Evolutionary conservation across 1,140 invertebrate genomes (phyloP), one percentile per base, ranked within the genome.

Genomic region (Drosophila setifemur): DNA sequence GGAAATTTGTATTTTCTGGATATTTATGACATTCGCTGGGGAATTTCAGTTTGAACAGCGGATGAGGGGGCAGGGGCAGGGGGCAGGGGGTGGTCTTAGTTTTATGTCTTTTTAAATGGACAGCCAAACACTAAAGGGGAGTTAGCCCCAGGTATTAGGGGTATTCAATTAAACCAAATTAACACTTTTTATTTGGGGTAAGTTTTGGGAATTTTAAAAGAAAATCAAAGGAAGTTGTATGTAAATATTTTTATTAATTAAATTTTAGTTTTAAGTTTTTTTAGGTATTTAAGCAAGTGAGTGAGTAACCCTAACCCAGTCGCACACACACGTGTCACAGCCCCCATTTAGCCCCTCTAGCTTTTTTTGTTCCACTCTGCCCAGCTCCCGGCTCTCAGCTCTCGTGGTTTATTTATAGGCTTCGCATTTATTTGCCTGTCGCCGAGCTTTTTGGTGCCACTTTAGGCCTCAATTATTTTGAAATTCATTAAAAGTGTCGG

Each of bases 391-490:
- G 12, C 12, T n/a, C n/a, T n/a, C 33, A 35, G 12, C 16, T 16
- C 45, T 50, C 35, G 25, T 4, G 33, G 31, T 70, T 78, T 83
- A 85, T 83, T 83, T 83, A 66, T 85, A 74, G 78, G 25, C 63
- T 53, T 71, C 69, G 61, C 69, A 73, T 73, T 70, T 82, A 68
- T 83, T 82, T 73, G 79, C 57, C 73, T 83, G 78, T 74, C 74
- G 70, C 50, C 37, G 50, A 79, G 78, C 58, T 69, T 81, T 73
- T 81, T 76, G 67, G 77, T 75, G 76, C 66, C 60, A 85, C 70
- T 83, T 85, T 83, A 76, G 79, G 79, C 74, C 79, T 85, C 79
- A 83, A 83, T 83, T 83, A 83, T 83, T 83, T 85, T 74, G 66
- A 83, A 86, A 83, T 85, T 79, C 79, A 83, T 83, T 85, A 79